Evolutionary conservation across 2,888 invertebrate species (phyloP), one percentile per base, ranked within the genome.

Genomic region (Eupithecia insigniata): DNA sequence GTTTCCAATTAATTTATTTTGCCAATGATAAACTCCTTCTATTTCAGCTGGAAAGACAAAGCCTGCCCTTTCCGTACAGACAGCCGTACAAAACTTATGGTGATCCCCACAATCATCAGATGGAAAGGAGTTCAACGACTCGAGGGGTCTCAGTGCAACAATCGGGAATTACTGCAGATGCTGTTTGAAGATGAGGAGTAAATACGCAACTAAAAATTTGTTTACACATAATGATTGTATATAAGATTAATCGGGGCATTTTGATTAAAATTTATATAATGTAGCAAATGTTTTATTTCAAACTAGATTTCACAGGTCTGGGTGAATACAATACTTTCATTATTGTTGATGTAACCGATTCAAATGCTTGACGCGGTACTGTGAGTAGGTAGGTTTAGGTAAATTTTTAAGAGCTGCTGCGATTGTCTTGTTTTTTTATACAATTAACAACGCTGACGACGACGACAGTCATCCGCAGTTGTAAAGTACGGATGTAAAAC

Each of bases 31-130:
- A 55, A 22, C 55, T 58, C 14, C 22, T 12, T 26, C 80, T 78
- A 78, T 79, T 95, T 46, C 85, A 98, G 97, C 77, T 99, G 98
- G 98, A 98, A 97, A 89, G 96, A 98, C 88, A 95, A 94, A 69
- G 95, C 96, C 18, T 97, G 97, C 85, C 96, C 96, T 1, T 99
- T 98, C 89, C 95, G 98, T 72, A 97, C 96, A 70, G 97, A 98
- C 85, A 85, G 95, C 51, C 95, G 96, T 62, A 96, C 96, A 0
- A 96, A 95, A 79, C 90, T 99, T 69, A 96, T 97, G 86, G 96
- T 97, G 67, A 95, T 99, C 61, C 98, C 99, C 1, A 98, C 98
- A 0, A 87, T 99, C 22, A 88, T 97, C 58, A 95, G 95, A 82
- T 98, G 97, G 97, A 96, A 96, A 71, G 96, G 96, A 8, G 96